Percentiles rank a stretch among this genome's conserved stretches.
phyloP scores from a whole-genome alignment of 2,888 invertebrate species.

The Chloroclystis v-ata region DNA sequence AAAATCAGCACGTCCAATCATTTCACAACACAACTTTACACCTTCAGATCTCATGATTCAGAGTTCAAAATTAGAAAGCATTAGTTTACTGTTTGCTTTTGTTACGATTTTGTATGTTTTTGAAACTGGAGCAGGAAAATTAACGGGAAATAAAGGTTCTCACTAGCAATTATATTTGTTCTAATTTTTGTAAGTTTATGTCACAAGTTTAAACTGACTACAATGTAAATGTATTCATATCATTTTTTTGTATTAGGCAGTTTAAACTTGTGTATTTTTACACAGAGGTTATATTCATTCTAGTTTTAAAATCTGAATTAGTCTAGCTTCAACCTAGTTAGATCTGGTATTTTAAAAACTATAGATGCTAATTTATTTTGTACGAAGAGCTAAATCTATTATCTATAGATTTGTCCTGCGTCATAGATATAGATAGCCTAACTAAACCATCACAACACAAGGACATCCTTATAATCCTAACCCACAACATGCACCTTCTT shows the following conservation, averaged over 20 bases:
- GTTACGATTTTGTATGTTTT: constrained; percentile 19
- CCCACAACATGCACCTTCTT: constrained; percentile 17
- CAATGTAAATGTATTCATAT: no score
- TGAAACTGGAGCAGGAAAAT: constrained; percentile 23
- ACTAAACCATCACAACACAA: background rate
- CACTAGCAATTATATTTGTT: constrained; percentile 9
- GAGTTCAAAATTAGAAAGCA: constrained; percentile 7
- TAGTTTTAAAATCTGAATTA: no score
- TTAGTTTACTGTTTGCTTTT: constrained; percentile 11
- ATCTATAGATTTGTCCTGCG: no score
- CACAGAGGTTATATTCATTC: no score
- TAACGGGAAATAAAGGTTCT: constrained; percentile 14
- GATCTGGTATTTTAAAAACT: no score
- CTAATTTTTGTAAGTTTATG: background rate
- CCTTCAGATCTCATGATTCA: background rate
- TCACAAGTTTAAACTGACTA: no score
- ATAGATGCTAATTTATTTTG: no score
- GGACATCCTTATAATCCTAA: constrained; percentile 6
- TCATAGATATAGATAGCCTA: no score
- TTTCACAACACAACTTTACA: constrained; percentile 12
- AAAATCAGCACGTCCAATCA: constrained; percentile 14
- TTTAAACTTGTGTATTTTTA: no score
- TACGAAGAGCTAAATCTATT: no score
- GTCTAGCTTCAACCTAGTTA: no score
- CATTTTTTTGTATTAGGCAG: no score